Evolutionary conservation across 2,797 vertebrate genomes (phyloP).

Genomic region (Cheirogaleus major): DNA sequence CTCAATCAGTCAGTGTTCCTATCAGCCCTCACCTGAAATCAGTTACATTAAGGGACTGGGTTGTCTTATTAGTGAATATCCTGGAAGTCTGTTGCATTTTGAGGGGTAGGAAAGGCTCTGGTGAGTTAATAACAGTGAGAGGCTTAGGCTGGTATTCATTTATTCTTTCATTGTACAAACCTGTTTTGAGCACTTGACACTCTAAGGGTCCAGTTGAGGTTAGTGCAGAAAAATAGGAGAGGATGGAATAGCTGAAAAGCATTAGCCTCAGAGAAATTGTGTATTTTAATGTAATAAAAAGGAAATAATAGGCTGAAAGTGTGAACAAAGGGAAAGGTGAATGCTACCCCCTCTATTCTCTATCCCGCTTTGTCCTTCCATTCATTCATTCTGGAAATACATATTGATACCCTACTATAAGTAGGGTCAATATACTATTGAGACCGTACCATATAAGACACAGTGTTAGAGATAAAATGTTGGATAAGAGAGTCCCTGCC

Average conservation of each 20-base stretch:
- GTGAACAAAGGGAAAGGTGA: neutral
- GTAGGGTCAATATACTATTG: neutral
- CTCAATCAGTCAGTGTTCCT: neutral
- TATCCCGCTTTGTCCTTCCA: neutral
- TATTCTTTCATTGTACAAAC: constrained; percentile 25
- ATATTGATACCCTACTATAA: neutral
- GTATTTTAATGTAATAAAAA: constrained; percentile 37
- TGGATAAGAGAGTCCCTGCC: neutral
- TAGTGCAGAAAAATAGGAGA: neutral
- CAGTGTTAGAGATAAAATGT: neutral
- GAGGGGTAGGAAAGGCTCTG: neutral
- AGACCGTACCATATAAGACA: neutral
- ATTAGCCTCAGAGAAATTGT: neutral
- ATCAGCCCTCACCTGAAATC: neutral
- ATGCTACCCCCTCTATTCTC: neutral
- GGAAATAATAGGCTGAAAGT: neutral
- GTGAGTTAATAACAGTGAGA: neutral
- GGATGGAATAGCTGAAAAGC: neutral
- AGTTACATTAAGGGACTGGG: neutral
- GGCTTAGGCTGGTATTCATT: neutral
- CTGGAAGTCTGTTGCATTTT: neutral
- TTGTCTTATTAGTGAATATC: neutral
- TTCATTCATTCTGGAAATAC: constrained; percentile 25
- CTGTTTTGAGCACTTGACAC: constrained; percentile 25
- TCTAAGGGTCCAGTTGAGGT: neutral